phyloP scores from a whole-genome alignment of 1,140 invertebrate species.

The Trissolcus basalis region DNA sequence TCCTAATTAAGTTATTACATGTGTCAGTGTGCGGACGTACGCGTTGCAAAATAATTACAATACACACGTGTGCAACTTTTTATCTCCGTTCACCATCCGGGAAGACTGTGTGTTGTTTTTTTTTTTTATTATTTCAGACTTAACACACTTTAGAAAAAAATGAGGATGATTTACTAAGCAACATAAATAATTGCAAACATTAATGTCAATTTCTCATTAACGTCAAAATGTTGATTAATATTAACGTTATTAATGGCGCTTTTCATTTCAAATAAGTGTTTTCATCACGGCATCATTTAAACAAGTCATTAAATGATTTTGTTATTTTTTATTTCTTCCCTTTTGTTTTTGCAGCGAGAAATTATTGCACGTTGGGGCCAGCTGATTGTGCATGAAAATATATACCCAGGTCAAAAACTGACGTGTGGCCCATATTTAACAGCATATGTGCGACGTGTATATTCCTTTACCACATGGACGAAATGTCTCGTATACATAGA shows the following conservation, averaged over 20 bases:
- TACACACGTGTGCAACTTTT: no score
- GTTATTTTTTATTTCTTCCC: background rate
- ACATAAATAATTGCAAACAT: constrained; percentile 32
- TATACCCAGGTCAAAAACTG: no score
- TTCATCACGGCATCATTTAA: constrained; percentile 2
- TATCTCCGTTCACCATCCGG: no score
- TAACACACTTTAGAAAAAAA: constrained; percentile 21
- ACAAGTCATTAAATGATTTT: background rate
- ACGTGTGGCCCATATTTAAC: no score
- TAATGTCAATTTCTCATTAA: constrained; percentile 43
- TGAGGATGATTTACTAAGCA: constrained; percentile 35
- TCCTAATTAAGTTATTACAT: constrained; percentile 1
- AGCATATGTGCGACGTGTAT: no score
- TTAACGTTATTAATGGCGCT: constrained; percentile 19
- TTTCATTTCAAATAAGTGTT: constrained; percentile 10
- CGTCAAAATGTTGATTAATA: constrained; percentile 35
- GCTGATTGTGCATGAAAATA: constrained; percentile 24
- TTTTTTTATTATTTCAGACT: no score
- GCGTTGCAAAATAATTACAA: no score
- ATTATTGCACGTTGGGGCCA: constrained; percentile 1
- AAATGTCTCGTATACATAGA: no score
- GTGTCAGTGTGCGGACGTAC: no score
- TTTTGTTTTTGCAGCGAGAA: no score
- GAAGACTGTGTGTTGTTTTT: no score
- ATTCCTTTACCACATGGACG: no score